A percentile compares a stretch with the other conserved stretches of the same genome.
These are phyloP conservation scores for Amblyteles armatorius DNA, from an alignment of 2,888 invertebrate genomes.

Conservation along the genomic window DNA sequence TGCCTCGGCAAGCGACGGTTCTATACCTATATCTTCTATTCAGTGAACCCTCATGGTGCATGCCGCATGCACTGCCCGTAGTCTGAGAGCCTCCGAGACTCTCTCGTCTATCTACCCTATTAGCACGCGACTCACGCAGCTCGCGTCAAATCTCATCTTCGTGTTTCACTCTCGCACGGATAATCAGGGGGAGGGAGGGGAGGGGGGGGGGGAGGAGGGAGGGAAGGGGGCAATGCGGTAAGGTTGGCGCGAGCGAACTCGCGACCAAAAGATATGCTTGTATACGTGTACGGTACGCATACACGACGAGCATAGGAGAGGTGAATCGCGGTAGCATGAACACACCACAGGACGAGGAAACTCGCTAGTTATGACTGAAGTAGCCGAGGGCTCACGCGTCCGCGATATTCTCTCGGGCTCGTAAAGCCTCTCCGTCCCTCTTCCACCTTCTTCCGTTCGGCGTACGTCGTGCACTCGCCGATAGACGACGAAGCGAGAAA, in stretches of 20 bases:
- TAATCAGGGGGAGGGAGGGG: conserved; percentile 28
- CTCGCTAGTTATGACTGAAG: conserved; percentile 30
- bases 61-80: conserved; percentile 29
- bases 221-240: neutral
- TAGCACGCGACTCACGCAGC: conserved; percentile 63
- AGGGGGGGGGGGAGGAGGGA: neutral
- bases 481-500: conserved; percentile 19
- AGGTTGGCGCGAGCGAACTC: conserved; percentile 34
- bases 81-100: conserved; percentile 13
- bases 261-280: conserved; percentile 29
- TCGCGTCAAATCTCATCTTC: conserved; percentile 65
- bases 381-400: conserved; percentile 25
- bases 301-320: neutral
- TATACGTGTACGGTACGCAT: neutral
- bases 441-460: neutral
- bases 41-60: conserved; percentile 30
- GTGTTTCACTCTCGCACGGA: conserved; percentile 56
- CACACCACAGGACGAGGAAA: conserved; percentile 31
- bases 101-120: conserved; percentile 48
- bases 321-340: conserved; percentile 33
- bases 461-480: conserved; percentile 5
- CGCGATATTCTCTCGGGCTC: conserved; percentile 1
- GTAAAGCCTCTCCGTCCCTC: conserved; percentile 26
- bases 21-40: conserved; percentile 39
- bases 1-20: neutral